Evolutionary conservation across 2,888 invertebrate species (phyloP).

Genomic region (Coenonympha arcania): DNA sequence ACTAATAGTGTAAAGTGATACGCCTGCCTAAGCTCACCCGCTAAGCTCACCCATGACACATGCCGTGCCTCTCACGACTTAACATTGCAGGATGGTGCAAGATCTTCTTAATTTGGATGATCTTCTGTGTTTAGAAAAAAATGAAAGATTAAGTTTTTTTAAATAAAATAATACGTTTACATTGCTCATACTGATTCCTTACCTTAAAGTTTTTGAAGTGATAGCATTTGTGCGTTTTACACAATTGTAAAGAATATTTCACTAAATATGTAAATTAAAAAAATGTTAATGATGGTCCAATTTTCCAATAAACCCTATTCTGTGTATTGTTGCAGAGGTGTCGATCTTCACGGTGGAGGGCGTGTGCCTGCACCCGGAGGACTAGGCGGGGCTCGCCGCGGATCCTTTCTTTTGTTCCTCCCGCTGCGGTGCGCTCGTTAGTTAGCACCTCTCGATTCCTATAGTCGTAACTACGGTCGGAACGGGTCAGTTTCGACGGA

Average conservation of each 20-base stretch:
- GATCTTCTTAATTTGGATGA: too few relatives aligned
- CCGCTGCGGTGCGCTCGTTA: slow-evolving; percentile 33
- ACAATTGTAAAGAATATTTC: not conserved
- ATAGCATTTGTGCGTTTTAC: not conserved
- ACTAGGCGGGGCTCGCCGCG: slow-evolving; percentile 27
- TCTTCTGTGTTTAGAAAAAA: too few relatives aligned
- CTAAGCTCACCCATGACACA: too few relatives aligned
- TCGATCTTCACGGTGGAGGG: slow-evolving; percentile 97
- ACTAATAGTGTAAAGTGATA: too few relatives aligned
- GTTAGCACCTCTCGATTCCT: slow-evolving; percentile 60
- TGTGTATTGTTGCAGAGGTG: slow-evolving; percentile 81
- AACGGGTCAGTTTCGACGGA: slow-evolving; percentile 55
- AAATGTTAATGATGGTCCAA: not conserved
- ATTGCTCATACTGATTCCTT: too few relatives aligned
- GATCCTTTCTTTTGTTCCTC: slow-evolving; percentile 38
- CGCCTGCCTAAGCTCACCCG: too few relatives aligned
- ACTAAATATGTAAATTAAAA: too few relatives aligned
- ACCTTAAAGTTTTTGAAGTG: too few relatives aligned
- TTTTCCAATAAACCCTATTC: slow-evolving; percentile 5
- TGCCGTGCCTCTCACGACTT: too few relatives aligned
- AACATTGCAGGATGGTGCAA: too few relatives aligned
- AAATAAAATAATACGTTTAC: too few relatives aligned
- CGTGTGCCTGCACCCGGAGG: slow-evolving; percentile 86
- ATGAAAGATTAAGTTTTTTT: too few relatives aligned
- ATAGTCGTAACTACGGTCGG: slow-evolving; percentile 50